phyloP scores from a whole-genome alignment of 2,113 vertebrate species.

The Theristicus caerulescens region DNA sequence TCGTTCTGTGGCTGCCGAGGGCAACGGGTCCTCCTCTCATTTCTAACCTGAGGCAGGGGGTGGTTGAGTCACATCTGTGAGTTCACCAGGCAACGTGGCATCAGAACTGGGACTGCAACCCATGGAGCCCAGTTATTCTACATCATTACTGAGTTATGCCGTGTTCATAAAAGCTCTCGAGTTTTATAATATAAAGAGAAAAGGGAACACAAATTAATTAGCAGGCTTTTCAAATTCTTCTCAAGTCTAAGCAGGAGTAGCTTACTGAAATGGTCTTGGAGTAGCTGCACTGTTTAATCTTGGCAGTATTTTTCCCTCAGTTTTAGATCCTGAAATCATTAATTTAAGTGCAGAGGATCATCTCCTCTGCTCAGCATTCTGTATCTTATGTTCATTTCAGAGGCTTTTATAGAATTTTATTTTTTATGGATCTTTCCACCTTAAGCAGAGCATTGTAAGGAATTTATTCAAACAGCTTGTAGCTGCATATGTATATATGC shows the following conservation, averaged over 20 bases:
- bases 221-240: background rate
- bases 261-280: background rate
- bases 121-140: background rate
- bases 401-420: background rate
- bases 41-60: background rate
- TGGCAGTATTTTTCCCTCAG: background rate
- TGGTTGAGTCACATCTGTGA: background rate
- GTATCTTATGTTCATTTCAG: conserved; percentile 13
- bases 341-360: conserved; percentile 23
- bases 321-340: conserved; percentile 29
- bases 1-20: background rate
- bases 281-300: background rate
- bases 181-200: background rate
- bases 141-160: background rate
- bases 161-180: background rate
- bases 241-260: background rate
- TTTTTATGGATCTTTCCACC: background rate
- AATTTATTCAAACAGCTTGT: background rate
- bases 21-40: background rate
- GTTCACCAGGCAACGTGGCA: background rate
- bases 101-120: background rate
- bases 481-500: background rate
- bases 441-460: background rate
- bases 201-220: background rate
- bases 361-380: background rate